Percentiles rank a stretch among this genome's conserved stretches.
Evolutionary conservation across 1,140 invertebrate genomes (phyloP).

Genomic region (Euglossa dilemma): DNA sequence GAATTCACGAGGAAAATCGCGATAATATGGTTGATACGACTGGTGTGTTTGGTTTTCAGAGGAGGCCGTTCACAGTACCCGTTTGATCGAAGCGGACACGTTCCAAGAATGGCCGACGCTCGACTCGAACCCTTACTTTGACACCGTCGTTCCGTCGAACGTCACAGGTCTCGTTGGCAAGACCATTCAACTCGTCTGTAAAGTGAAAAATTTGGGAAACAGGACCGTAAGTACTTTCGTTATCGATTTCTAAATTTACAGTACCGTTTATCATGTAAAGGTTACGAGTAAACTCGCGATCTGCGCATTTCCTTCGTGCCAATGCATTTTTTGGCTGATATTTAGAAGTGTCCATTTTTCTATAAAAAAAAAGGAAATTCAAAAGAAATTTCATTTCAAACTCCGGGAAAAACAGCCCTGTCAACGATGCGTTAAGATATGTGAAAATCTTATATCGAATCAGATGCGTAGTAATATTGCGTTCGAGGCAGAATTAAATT

Average conservation of each 20-base stretch:
- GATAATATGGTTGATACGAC: neutral
- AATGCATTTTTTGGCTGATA: no score
- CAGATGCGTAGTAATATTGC: no score
- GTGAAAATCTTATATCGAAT: no score
- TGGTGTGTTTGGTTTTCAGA: slow-evolving; percentile 41
- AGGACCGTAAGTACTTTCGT: slow-evolving; percentile 81
- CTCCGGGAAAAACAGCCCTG: no score
- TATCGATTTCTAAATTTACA: neutral
- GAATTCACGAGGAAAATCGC: neutral
- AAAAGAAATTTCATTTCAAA: no score
- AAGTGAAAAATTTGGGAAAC: slow-evolving; percentile 85
- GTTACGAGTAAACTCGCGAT: no score
- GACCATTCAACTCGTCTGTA: slow-evolving; percentile 84
- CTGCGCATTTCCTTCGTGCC: no score
- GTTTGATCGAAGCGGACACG: slow-evolving; percentile 3
- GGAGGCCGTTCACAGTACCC: slow-evolving; percentile 24
- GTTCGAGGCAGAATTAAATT: no score
- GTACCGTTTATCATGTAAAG: neutral
- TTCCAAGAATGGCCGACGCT: slow-evolving; percentile 85
- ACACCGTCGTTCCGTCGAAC: slow-evolving; percentile 82
- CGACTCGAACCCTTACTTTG: slow-evolving; percentile 83
- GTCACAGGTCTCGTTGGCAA: slow-evolving; percentile 85
- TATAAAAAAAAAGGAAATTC: no score
- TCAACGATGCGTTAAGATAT: no score
- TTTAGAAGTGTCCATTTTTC: no score